phyloP scores from a whole-genome alignment of 1,140 invertebrate genomes.

The Heliconius hewitsoni region DNA sequence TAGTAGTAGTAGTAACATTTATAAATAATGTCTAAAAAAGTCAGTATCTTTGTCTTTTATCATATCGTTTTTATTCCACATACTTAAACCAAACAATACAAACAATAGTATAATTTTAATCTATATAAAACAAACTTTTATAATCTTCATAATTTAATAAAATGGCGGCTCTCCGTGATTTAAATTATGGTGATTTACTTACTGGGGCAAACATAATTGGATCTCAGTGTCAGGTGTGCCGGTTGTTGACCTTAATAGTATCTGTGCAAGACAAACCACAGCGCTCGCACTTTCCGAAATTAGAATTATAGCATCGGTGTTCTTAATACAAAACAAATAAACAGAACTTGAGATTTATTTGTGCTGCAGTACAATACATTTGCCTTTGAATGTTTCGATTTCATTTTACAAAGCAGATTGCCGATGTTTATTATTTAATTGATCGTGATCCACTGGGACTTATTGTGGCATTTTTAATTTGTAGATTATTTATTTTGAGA shows the following conservation, averaged over 20 bases:
- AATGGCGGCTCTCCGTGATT: not conserved
- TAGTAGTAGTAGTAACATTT: not conserved
- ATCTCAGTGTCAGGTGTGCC: slow-evolving; percentile 41
- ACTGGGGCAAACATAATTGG: slow-evolving; percentile 41
- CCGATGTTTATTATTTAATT: too few relatives aligned
- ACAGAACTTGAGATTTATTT: not conserved
- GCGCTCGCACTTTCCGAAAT: slow-evolving; percentile 34
- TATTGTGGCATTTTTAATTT: too few relatives aligned
- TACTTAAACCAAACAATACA: not conserved
- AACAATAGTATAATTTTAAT: not conserved
- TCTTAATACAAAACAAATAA: not conserved
- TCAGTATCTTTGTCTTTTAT: not conserved
- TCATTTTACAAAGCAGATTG: too few relatives aligned
- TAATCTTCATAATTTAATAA: not conserved
- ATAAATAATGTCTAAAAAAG: not conserved
- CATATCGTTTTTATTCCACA: not conserved
- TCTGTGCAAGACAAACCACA: slow-evolving; percentile 23
- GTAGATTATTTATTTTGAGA: too few relatives aligned
- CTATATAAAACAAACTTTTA: not conserved
- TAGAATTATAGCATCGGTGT: slow-evolving; percentile 16
- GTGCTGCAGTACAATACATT: not conserved
- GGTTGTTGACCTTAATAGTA: slow-evolving; percentile 50
- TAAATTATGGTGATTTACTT: slow-evolving; percentile 27
- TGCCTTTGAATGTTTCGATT: not conserved
- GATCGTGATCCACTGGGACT: too few relatives aligned